phyloP scores from a whole-genome alignment of 2,797 vertebrate species.

The Trichosurus vulpecula region DNA sequence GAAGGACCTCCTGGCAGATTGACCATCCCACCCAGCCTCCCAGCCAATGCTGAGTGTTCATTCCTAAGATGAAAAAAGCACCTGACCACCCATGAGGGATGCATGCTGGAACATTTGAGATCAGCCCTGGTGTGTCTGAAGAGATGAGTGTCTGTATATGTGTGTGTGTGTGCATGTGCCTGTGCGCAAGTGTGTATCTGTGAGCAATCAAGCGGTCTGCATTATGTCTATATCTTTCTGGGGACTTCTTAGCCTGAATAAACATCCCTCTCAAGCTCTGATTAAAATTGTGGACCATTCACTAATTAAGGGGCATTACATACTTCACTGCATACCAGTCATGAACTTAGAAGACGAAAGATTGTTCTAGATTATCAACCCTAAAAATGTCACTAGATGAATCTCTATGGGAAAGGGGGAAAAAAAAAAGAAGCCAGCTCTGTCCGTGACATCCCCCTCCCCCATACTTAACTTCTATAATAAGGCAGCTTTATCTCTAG shows the following conservation, averaged over 20 bases:
- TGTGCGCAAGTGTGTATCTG: not conserved
- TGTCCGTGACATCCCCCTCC: constrained; percentile 23
- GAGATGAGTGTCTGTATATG: not conserved
- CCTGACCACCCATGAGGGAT: not conserved
- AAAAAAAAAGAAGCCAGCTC: not conserved
- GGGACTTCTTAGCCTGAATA: constrained; percentile 41
- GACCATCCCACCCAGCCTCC: not conserved
- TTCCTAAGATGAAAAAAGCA: not conserved
- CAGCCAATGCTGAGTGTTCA: not conserved
- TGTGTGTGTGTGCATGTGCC: not conserved
- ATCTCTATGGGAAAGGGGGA: constrained; percentile 45
- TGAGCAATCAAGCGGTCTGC: not conserved
- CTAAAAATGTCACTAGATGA: constrained; percentile 33
- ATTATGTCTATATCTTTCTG: constrained; percentile 53
- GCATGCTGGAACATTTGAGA: not conserved
- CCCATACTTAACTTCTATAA: constrained; percentile 39
- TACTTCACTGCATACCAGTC: constrained; percentile 73
- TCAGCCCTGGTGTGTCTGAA: constrained; percentile 11
- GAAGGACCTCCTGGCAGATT: not conserved
- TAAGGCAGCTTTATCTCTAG: constrained; percentile 2
- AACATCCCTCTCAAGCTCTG: constrained; percentile 60
- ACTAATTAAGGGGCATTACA: constrained; percentile 73
- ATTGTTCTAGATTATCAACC: constrained; percentile 45
- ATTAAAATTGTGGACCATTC: constrained; percentile 53
- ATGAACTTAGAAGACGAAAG: constrained; percentile 68